Percentiles rank a stretch among this genome's conserved stretches.
These are phyloP conservation scores for Pleuronectes platessa DNA, from an alignment of 2,113 vertebrate genomes.

Conservation along the genomic window DNA sequence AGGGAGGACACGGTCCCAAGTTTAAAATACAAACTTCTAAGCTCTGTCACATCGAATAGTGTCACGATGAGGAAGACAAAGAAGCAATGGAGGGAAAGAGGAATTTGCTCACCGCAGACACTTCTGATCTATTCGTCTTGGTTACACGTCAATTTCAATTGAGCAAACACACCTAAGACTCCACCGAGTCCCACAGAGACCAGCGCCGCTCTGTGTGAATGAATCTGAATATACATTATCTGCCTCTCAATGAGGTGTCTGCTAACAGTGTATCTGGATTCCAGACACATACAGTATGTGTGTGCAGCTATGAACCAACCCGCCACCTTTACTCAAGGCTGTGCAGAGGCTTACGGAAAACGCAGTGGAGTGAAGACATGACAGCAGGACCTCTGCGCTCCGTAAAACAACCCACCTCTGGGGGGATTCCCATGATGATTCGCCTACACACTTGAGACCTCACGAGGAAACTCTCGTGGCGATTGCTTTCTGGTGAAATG, in stretches of 20 bases:
- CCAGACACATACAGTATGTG: conserved; percentile 35
- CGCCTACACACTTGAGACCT: not conserved
- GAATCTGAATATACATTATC: conserved; percentile 25
- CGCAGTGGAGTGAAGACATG: conserved; percentile 21
- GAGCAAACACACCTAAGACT: conserved; percentile 43
- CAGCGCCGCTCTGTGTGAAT: conserved; percentile 5
- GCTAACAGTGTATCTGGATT: conserved; percentile 24
- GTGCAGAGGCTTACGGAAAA: not conserved
- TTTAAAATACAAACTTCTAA: conserved; percentile 35
- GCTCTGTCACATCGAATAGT: conserved; percentile 39
- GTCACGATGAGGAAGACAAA: conserved; percentile 31
- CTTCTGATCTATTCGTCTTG: conserved; percentile 49
- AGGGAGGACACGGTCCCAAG: not conserved
- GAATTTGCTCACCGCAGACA: conserved; percentile 34
- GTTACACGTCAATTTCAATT: conserved; percentile 44
- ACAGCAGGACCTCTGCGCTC: conserved; percentile 20
- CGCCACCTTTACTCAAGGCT: conserved; percentile 19
- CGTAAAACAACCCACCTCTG: not conserved
- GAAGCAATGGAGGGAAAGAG: conserved; percentile 23
- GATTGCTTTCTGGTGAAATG: conserved; percentile 58
- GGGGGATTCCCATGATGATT: conserved; percentile 9
- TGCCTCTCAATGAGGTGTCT: conserved; percentile 37
- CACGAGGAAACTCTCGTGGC: conserved; percentile 19
- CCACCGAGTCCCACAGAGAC: not conserved
- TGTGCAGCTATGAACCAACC: conserved; percentile 24